Percentiles rank a stretch among this genome's conserved stretches.
phyloP scores from a whole-genome alignment of 2,113 vertebrate genomes.

The Chunga burmeisteri region DNA sequence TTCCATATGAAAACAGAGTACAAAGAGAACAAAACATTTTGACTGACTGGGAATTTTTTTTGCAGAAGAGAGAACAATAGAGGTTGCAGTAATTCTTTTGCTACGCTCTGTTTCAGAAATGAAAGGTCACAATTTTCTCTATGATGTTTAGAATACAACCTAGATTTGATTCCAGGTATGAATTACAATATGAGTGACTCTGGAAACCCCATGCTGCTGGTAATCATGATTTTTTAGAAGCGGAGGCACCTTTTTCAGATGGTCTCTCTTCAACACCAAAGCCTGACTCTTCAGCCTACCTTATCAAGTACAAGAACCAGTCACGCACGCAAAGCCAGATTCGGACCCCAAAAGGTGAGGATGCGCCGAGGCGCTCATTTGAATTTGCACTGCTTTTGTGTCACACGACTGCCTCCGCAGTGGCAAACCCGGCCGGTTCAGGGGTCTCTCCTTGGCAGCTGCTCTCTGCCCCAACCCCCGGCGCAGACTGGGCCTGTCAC shows the following conservation, averaged over 20 bases:
- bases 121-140: background rate
- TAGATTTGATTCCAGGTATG: background rate
- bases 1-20: background rate
- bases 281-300: too few species aligned
- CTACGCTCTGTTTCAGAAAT: background rate
- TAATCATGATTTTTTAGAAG: background rate
- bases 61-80: background rate
- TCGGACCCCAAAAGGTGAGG: accelerated
- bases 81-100: background rate
- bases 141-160: background rate
- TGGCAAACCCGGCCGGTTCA: accelerated
- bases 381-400: background rate
- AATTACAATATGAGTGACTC: too few species aligned
- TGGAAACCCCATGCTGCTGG: background rate
- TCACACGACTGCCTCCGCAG: too few species aligned
- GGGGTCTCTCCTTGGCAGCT: accelerated
- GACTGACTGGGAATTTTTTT: background rate
- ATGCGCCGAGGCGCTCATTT: accelerated
- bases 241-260: background rate
- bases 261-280: too few species aligned
- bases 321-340: accelerated
- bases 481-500: accelerated
- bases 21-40: background rate
- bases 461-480: background rate
- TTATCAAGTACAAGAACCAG: background rate